Evolutionary conservation across 2,888 invertebrate species (phyloP), one percentile per base, ranked within the genome.

Genomic region (Limnephilus lunatus): DNA sequence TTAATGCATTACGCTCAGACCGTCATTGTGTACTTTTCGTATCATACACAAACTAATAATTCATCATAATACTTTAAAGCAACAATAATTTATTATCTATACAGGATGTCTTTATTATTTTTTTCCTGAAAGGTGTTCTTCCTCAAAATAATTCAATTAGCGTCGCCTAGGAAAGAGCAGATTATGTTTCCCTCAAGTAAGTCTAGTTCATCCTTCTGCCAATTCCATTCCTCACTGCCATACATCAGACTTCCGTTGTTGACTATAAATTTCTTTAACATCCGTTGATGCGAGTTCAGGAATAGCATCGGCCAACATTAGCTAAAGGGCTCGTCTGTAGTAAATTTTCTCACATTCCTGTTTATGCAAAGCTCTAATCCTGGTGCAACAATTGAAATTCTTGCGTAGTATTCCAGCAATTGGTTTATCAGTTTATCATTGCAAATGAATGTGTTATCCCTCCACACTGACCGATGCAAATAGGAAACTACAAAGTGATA

Each of bases 371-470:
- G 25, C n/a, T n/a, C 25, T n/a, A 25, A 68, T 68, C 68, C 68
- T 82, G 31, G 82, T 32, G 32, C 4, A 82, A 82, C 5, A 82
- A 82, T 31, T 82, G 82, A 82, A 31, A 82, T 32, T 32, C 31
- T 31, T 32, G 31, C 35, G 88, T 88, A 80, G 88, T 88, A 68
- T 53, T 88, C 53, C 30, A 30, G 88, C 68, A 88, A 88, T 68
- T 48, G 44, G 48, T 15, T 44, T 48, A 48, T 88, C 68, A 31
- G 31, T 32, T 88, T 68, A 88, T 68, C 88, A 88, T 88, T 88
- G 88, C 88, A 53, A 68, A 88, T 88, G 85, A 39, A 82, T 82
- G 82, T 68, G 68, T 68, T 68, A 3, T 68, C 68, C 35, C 35
- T 35, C 83, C 19, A 9, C 9, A 83, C 25, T 35, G 83, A 7